phyloP scores from a whole-genome alignment of 2,113 vertebrate genomes.

The Percopsis transmontana region DNA sequence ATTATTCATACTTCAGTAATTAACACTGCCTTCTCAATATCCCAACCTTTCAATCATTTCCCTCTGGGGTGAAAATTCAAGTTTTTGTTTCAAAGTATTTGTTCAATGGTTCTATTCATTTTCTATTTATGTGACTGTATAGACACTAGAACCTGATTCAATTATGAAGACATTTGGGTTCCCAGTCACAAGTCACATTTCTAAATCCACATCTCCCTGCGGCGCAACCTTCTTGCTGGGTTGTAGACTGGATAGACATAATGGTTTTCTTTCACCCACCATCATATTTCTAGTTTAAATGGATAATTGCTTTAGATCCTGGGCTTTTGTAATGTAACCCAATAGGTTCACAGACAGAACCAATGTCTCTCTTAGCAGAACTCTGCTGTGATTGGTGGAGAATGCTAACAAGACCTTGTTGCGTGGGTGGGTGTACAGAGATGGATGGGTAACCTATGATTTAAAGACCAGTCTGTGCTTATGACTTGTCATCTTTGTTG shows the following conservation, averaged over 20 bases:
- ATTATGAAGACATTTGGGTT: not conserved
- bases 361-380: not conserved
- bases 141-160: not conserved
- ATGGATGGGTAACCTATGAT: constrained; percentile 19
- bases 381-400: constrained; percentile 9
- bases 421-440: constrained; percentile 1
- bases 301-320: constrained; percentile 10
- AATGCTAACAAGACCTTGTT: constrained; percentile 12
- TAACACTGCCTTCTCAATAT: constrained; percentile 62
- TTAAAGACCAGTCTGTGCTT: constrained; percentile 30
- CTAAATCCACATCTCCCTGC: constrained; percentile 38
- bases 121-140: not conserved
- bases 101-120: not conserved
- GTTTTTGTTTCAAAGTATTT: constrained; percentile 3
- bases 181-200: constrained; percentile 37
- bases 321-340: too few species aligned
- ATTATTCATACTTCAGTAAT: constrained; percentile 77
- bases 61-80: constrained; percentile 4
- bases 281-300: constrained; percentile 9
- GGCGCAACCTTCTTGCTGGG: not conserved
- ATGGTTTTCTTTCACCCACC: too few species aligned
- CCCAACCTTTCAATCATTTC: constrained; percentile 34
- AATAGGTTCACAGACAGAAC: too few species aligned
- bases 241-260: constrained; percentile 11
- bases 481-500: constrained; percentile 48